Evolutionary conservation across 2,888 invertebrate species (phyloP).

Genomic region (Brenthis ino): DNA sequence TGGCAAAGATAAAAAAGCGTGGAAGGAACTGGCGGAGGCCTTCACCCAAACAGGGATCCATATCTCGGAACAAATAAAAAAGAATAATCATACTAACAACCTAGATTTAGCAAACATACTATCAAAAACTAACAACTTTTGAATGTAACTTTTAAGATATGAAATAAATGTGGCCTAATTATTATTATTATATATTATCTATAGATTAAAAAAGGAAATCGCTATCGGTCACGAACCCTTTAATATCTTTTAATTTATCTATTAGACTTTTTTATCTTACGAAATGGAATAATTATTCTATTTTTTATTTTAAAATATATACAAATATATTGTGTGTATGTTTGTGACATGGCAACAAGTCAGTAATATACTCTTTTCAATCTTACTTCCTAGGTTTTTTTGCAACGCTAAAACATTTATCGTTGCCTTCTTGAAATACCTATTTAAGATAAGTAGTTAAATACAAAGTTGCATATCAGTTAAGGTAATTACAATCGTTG

Average conservation of each 20-base stretch:
- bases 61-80: too few relatives aligned
- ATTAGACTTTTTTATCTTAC: not conserved
- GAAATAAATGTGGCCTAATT: too few relatives aligned
- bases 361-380: slow-evolving; percentile 14
- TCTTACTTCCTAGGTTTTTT: slow-evolving; percentile 24
- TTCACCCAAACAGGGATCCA: too few relatives aligned
- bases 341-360: slow-evolving; percentile 26
- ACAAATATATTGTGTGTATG: too few relatives aligned
- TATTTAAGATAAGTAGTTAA: slow-evolving; percentile 27
- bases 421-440: slow-evolving; percentile 15
- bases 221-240: slow-evolving; percentile 41
- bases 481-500: slow-evolving; percentile 20
- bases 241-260: slow-evolving; percentile 2
- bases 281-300: slow-evolving; percentile 24
- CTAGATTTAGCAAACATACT: too few relatives aligned
- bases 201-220: slow-evolving; percentile 30
- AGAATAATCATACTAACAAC: too few relatives aligned
- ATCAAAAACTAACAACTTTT: too few relatives aligned
- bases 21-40: too few relatives aligned
- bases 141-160: too few relatives aligned
- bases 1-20: too few relatives aligned
- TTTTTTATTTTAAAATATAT: too few relatives aligned
- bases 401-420: slow-evolving; percentile 13
- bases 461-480: slow-evolving; percentile 26
- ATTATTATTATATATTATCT: too few relatives aligned